phyloP scores from a whole-genome alignment of 2,113 vertebrate genomes.

The Phyllostomus discolor region DNA sequence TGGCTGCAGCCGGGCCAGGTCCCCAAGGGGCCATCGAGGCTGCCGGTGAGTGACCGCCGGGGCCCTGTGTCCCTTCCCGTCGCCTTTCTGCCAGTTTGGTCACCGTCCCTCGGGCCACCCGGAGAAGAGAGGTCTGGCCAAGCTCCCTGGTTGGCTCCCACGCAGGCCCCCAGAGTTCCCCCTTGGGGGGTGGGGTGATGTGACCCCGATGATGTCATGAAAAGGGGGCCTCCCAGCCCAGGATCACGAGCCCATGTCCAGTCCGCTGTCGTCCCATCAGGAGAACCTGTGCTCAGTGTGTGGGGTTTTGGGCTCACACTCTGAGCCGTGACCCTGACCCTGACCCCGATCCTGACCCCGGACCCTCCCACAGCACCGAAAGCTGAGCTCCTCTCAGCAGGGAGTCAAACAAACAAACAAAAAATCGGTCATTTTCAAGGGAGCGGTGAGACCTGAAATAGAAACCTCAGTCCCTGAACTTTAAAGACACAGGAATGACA shows the following conservation, averaged over 20 bases:
- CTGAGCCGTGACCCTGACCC: neutral
- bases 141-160: neutral
- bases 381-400: neutral
- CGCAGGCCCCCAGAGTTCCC: neutral
- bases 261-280: neutral
- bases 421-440: neutral
- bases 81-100: too few relatives aligned
- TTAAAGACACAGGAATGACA: neutral
- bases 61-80: rapidly evolving
- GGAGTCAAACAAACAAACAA: neutral
- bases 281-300: neutral
- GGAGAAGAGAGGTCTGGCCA: neutral
- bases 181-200: rapidly evolving
- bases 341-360: neutral
- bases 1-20: rapidly evolving
- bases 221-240: rapidly evolving
- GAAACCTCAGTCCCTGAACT: neutral
- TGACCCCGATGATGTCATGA: rapidly evolving
- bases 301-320: neutral
- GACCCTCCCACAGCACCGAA: neutral
- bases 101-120: rapidly evolving
- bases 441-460: neutral
- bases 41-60: neutral
- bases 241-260: neutral
- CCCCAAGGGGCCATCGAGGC: rapidly evolving